phyloP scores from a whole-genome alignment of 2,888 invertebrate genomes.

The Sphaerophoria rueppellii region DNA sequence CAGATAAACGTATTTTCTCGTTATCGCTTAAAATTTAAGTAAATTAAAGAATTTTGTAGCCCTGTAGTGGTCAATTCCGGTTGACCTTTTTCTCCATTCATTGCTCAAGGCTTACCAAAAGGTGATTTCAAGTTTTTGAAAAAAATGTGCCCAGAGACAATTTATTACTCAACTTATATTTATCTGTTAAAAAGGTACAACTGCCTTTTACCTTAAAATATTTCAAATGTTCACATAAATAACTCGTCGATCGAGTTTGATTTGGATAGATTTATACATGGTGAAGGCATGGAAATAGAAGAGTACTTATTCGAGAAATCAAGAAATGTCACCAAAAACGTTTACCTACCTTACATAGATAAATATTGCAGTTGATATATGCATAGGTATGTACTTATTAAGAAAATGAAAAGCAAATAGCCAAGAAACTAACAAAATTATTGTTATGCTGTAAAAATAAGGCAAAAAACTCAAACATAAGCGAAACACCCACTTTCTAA shows the following conservation, averaged over 20 bases:
- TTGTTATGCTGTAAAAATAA: background rate
- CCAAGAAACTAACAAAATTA: background rate
- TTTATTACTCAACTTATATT: slow-evolving; percentile 1
- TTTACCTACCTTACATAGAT: background rate
- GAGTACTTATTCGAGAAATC: no score
- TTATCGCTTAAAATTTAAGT: background rate
- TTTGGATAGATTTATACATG: background rate
- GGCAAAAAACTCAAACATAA: slow-evolving; percentile 25
- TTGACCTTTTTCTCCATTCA: slow-evolving; percentile 16
- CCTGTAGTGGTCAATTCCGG: background rate
- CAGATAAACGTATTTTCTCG: background rate
- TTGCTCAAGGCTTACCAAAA: slow-evolving; percentile 3
- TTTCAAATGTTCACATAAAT: slow-evolving; percentile 20
- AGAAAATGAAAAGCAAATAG: slow-evolving; percentile 18
- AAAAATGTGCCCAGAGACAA: background rate
- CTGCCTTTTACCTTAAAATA: background rate
- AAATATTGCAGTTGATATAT: background rate
- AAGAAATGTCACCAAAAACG: slow-evolving; percentile 4
- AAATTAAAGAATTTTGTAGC: background rate
- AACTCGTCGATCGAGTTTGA: slow-evolving; percentile 21
- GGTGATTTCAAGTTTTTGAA: background rate
- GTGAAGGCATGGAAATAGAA: background rate
- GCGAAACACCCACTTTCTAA: slow-evolving; percentile 32
- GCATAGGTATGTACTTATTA: background rate
- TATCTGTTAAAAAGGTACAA: slow-evolving; percentile 2